These are phyloP conservation scores for Drosophila pectinifera DNA, from an alignment of 1,140 invertebrate genomes.

Conservation along the genomic window DNA sequence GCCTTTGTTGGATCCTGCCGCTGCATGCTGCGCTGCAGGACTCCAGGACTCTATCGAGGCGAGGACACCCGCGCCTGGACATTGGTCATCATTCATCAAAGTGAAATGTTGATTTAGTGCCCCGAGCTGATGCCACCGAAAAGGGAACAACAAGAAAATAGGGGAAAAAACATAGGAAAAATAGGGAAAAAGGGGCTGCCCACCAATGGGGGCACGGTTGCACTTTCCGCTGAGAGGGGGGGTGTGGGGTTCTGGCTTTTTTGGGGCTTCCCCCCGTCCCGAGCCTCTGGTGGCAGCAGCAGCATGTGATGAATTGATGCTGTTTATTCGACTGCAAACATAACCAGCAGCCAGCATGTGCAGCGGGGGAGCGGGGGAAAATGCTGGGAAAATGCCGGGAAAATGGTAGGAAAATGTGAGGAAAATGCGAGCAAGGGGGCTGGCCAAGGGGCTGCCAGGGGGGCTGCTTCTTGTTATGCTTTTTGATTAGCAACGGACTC, in stretches of 20 bases:
- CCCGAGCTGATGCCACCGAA: slow-evolving; percentile 45
- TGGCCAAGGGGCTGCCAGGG: not conserved
- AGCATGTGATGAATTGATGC: slow-evolving; percentile 80
- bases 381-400: not conserved
- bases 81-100: slow-evolving; percentile 84
- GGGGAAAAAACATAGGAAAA: not conserved
- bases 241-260: not conserved
- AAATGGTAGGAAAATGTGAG: not conserved
- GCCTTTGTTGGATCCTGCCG: slow-evolving; percentile 21
- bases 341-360: slow-evolving; percentile 72
- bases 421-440: slow-evolving; percentile 6
- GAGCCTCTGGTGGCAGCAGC: slow-evolving; percentile 30
- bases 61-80: slow-evolving; percentile 76
- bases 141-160: slow-evolving; percentile 1
- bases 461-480: slow-evolving; percentile 64
- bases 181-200: slow-evolving; percentile 13
- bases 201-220: slow-evolving; percentile 40
- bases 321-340: slow-evolving; percentile 82
- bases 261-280: not conserved
- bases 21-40: slow-evolving; percentile 68
- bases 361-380: slow-evolving; percentile 9
- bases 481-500: slow-evolving; percentile 74
- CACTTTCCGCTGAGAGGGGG: slow-evolving; percentile 5
- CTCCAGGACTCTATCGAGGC: slow-evolving; percentile 54
- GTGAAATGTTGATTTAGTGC: slow-evolving; percentile 84